Base-by-base conservation (phyloP, 2,797 vertebrate genomes). In the Sebastiscus albofasciatus region DNA sequence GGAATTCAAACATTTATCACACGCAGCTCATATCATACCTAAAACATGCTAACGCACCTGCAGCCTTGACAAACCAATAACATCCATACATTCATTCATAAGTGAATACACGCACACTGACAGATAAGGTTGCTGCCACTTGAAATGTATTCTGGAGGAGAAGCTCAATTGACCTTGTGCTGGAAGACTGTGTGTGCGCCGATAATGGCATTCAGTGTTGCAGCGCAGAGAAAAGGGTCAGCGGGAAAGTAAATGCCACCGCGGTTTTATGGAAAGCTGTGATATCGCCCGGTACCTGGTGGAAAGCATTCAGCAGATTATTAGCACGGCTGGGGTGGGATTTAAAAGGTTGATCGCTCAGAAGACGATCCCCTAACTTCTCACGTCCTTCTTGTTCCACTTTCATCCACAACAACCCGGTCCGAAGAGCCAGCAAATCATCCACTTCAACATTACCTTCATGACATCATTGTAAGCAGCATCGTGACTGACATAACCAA, bases 91-190 rank as follows among this genome's bases (percentile, higher is more conserved):
- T 82, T 74, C 67, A 78, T 85, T 79, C 58, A 81, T 54, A 68
- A 36, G 18, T 46, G 76, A 70, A 89, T 61, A 88, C 22, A 80
- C 22, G 42, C 71, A 75, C 42, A 56, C 60, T n/a, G 59, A 86
- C 72, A 85, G 84, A 90, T 83, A 87, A 85, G n/a, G 60, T 72
- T 69, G 70, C 72, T 66, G 33, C 59, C 62, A 75, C 70, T 75
- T 81, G 67, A 91, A 90, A 87, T 84, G 64, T 79, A 75, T 82
- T 90, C 68, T 75, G 78, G 42, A 80, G 67, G 66, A 64, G 72
- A 80, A 78, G 82, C 58, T 80, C 74, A 65, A 36, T 74, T 92
- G 90, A 92, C 90, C 85, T 94, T 90, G 83, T 52, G 75, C 82
- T 69, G 61, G 77, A 72, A 85, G 81, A 85, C 69, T 77, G 59